Conservation (phyloP, 2,797 vertebrate genomes). For the Cryptoblepharus egeriae region DNA sequence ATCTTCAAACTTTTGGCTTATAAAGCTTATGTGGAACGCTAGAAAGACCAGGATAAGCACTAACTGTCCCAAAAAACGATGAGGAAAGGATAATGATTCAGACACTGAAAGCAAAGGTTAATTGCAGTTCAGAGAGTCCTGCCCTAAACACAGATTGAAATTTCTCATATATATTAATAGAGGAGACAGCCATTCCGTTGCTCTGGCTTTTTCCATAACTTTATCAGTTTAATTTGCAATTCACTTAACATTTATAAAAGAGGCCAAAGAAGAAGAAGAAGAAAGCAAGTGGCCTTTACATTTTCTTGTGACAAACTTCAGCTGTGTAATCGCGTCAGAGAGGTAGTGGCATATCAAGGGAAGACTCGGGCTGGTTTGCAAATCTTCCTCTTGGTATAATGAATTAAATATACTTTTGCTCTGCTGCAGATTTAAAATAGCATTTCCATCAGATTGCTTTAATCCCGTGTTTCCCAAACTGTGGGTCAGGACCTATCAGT, state of each 20-base stretch:
- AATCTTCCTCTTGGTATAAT: conserved; percentile 25
- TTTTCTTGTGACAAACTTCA: conserved; percentile 29
- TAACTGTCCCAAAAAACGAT: conserved; percentile 50
- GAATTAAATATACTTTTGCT: neutral
- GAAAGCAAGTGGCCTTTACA: conserved; percentile 15
- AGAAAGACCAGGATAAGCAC: conserved; percentile 12
- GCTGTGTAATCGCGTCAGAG: conserved; percentile 32
- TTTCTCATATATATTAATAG: conserved; percentile 47
- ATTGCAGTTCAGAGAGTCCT: neutral
- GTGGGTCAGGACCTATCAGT: no score
- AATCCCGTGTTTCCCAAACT: neutral
- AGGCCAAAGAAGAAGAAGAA: conserved; percentile 10
- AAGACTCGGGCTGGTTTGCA: conserved; percentile 35
- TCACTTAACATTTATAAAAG: conserved; percentile 35
- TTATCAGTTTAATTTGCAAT: conserved; percentile 49
- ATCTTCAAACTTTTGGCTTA: conserved; percentile 18
- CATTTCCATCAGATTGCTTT: neutral
- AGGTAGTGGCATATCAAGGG: conserved; percentile 28
- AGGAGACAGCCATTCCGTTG: conserved; percentile 17
- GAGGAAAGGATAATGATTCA: conserved; percentile 15
- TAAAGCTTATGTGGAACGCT: conserved; percentile 14
- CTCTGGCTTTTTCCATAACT: conserved; percentile 34
- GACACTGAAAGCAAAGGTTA: conserved; percentile 13
- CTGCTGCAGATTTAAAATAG: conserved; percentile 22
- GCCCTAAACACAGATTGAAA: neutral